Base-by-base conservation (phyloP, 2,888 invertebrate genomes). In the Drosophila tripunctata region DNA sequence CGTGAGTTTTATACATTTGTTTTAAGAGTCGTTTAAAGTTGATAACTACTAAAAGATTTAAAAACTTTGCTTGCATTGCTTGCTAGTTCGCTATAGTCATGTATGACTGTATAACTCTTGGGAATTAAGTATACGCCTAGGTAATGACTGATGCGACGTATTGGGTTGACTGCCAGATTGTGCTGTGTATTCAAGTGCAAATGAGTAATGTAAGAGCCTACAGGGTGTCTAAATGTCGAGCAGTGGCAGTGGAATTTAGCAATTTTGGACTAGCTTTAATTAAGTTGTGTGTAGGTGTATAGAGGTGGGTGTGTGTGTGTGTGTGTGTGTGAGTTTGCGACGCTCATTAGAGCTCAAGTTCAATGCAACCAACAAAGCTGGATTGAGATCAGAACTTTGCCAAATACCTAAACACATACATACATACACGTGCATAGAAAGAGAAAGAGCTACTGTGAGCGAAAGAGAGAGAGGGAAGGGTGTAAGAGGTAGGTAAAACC, bases 401-500 rank as follows among this genome's bases (percentile, higher is more conserved):
- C 55, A 40, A 47, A 40, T 51, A 52, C 31, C 41, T 43, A 45
- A 41, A 52, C 47, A 55, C 60, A 57, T 7, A 12, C 19, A 30
- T 14, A 38, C 8, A 47, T 48, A 4, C 4, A 21, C 4, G 21
- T 21, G 21, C 21, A 21, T 27, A 27, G 8, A 10, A 10, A 27
- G 27, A 27, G 8, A 27, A 27, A 27, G 27, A 44, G 19, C 48
- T n/a, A n/a, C n/a, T n/a, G n/a, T n/a, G n/a, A 8, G 5, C 3
- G 1, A 15, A 8, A 15, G 4, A 10, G n/a, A 7, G 21, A 47
- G 36, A 27, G 45, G 52, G 41, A 31, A n/a, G 35, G 56, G 50
- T 38, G n/a, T n/a, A n/a, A n/a, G n/a, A n/a, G n/a, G n/a, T n/a
- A n/a, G 50, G 44, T 45, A 64, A 88, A 87, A 87, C 89, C 83